These are phyloP conservation scores for Ginglymostoma cirratum DNA, from an alignment of 2,113 vertebrate species.

Conservation along the genomic window DNA sequence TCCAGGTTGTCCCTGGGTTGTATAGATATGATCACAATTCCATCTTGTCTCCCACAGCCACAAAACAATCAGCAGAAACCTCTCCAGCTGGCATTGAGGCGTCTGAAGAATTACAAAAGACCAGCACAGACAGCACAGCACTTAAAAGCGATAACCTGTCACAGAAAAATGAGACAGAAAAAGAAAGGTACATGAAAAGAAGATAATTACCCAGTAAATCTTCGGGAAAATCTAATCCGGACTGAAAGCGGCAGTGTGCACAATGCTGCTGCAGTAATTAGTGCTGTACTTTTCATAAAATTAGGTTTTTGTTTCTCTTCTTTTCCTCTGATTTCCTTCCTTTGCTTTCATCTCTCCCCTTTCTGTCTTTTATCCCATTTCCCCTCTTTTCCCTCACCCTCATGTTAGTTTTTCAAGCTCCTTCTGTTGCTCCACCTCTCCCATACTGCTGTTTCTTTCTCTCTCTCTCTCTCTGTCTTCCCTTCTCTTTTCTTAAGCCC, in stretches of 20 bases:
- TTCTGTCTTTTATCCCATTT: not conserved
- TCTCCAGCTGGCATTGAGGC: conserved; percentile 42
- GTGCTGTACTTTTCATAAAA: not conserved
- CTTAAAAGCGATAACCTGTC: conserved; percentile 57
- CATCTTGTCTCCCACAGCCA: conserved; percentile 39
- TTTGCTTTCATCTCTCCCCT: not conserved
- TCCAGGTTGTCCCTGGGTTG: not conserved
- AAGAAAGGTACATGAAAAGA: conserved; percentile 69
- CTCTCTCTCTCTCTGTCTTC: no score
- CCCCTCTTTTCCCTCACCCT: not conserved
- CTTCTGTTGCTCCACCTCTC: not conserved
- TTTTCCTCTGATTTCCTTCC: not conserved
- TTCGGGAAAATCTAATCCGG: conserved; percentile 21
- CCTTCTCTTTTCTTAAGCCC: not conserved
- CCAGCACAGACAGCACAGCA: conserved; percentile 63
- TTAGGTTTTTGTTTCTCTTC: not conserved
- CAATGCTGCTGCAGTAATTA: conserved; percentile 23
- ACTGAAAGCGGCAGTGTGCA: not conserved
- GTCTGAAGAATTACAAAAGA: conserved; percentile 51
- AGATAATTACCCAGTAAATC: not conserved
- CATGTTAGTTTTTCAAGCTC: not conserved
- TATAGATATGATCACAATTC: conserved; percentile 28
- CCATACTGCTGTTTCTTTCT: not conserved
- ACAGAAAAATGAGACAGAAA: conserved; percentile 70
- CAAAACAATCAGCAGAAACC: conserved; percentile 57